Evolutionary conservation across 2,797 vertebrate species (phyloP), one percentile per base, ranked within the genome.

Genomic region (Erethizon dorsatum): DNA sequence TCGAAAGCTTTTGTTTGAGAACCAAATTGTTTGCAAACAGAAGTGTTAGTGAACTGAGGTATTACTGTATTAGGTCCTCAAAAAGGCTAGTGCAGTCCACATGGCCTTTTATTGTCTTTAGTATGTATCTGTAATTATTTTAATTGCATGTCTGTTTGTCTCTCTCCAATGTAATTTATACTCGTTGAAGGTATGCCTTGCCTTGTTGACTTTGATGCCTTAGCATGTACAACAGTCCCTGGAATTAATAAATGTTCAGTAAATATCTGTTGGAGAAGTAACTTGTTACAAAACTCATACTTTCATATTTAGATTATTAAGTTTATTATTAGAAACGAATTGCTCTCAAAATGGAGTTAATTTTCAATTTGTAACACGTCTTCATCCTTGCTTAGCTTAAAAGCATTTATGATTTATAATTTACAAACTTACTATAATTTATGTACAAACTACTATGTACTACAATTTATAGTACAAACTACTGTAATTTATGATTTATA

Each of bases 311-410:
- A 87, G n/a, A 52, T 52, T 88, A 24, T 0, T 95, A 91, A 50
- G 45, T 87, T 78, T 94, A 50, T 63, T 91, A 33, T 87, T 90
- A 73, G 47, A 90, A 84, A 88, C 90, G 57, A 84, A 61, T 63
- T 95, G 28, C 26, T 50, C 28, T 67, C n/a, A 45, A 90, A 50
- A 63, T 69, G 26, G 45, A 79, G 31, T 87, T 15, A 56, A 28
- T 52, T 28, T 2, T 87, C 33, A 88, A 10, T 85, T 79, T 92
- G 12, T 92, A 88, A 88, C 73, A 83, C 87, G 8, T 88, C 20
- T 93, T 90, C 50, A 28, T 56, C 5, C 59, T 88, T 61, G 31
- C 57, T 83, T 90, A 54, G n/a, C 8, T 91, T 73, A 94, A 37
- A 78, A 79, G 89, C 37, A 61, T 41, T 41, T 41, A 0, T 90